Conservation (phyloP, 2,113 vertebrate genomes). For the Lampris incognitus region DNA sequence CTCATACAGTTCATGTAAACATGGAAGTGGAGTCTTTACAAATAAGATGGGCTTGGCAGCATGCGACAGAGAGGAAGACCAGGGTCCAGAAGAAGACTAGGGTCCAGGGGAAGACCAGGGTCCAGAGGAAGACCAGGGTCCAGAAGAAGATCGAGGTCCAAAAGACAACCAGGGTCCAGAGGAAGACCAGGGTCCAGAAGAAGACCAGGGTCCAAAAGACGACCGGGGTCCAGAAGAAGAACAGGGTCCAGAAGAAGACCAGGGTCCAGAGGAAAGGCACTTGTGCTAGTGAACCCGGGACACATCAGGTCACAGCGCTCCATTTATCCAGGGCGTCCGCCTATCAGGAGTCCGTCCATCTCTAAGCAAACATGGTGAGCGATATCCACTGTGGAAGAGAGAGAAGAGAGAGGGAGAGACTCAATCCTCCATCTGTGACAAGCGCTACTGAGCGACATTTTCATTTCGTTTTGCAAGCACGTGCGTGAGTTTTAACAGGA, state of each 20-base stretch:
- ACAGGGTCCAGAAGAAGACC: constrained; percentile 54
- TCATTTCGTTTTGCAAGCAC: too few relatives aligned
- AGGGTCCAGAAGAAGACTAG: constrained; percentile 22
- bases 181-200: constrained; percentile 30
- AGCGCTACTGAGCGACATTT: too few relatives aligned
- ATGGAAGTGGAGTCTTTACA: constrained; percentile 28
- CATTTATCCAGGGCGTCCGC: not conserved
- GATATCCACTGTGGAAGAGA: constrained; percentile 76
- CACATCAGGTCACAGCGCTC: constrained; percentile 32
- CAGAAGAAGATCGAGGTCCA: not conserved
- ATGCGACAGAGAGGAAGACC: not conserved
- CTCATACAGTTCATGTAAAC: constrained; percentile 41
- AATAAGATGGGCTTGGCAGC: constrained; percentile 9
- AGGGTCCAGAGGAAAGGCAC: constrained; percentile 70
- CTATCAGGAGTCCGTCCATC: not conserved
- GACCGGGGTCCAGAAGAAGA: constrained; percentile 47
- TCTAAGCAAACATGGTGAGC: constrained; percentile 84
- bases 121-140: constrained; percentile 33
- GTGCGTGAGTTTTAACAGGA: too few relatives aligned
- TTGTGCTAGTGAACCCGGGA: constrained; percentile 45
- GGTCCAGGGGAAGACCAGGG: constrained; percentile 5
- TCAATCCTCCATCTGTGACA: too few relatives aligned
- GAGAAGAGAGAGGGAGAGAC: not conserved
- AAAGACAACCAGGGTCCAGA: constrained; percentile 15
- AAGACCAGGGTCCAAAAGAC: constrained; percentile 31